Evolutionary conservation across 2,888 invertebrate species (phyloP).

Genomic region (Leptodirus hochenwartii): DNA sequence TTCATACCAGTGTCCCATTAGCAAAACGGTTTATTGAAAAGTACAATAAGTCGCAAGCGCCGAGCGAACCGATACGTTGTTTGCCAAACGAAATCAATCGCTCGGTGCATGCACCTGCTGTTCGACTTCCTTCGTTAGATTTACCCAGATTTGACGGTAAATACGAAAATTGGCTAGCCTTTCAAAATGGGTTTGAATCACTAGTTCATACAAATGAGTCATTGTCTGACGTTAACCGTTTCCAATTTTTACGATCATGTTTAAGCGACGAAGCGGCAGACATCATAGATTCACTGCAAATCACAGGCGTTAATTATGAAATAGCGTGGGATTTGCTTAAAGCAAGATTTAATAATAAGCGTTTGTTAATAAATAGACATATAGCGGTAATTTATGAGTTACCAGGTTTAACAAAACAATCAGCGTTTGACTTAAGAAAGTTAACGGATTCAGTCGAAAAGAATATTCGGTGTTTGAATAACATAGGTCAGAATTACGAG

Average conservation of each 20-base stretch:
- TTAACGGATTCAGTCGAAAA: neutral
- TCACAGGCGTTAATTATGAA: neutral
- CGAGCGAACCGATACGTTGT: no score
- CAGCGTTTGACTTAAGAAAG: neutral
- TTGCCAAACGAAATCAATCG: no score
- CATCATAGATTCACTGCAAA: neutral
- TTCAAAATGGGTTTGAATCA: neutral
- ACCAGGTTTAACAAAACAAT: neutral
- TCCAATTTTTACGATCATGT: neutral
- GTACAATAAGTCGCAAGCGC: no score
- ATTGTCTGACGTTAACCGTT: neutral
- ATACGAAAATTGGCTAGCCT: slow-evolving; percentile 1
- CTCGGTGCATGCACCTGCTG: neutral
- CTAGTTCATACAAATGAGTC: neutral
- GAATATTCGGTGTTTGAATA: neutral
- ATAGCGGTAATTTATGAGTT: neutral
- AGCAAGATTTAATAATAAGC: neutral
- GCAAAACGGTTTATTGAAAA: neutral
- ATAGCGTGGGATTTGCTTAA: neutral
- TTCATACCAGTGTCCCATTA: neutral
- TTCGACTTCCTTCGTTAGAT: neutral
- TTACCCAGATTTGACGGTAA: slow-evolving; percentile 2
- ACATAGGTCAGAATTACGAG: neutral
- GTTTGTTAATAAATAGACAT: slow-evolving; percentile 1
- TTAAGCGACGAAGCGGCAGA: slow-evolving; percentile 1